Evolutionary conservation across 2,113 vertebrate genomes (phyloP).

Genomic region (Epinephelus lanceolatus): DNA sequence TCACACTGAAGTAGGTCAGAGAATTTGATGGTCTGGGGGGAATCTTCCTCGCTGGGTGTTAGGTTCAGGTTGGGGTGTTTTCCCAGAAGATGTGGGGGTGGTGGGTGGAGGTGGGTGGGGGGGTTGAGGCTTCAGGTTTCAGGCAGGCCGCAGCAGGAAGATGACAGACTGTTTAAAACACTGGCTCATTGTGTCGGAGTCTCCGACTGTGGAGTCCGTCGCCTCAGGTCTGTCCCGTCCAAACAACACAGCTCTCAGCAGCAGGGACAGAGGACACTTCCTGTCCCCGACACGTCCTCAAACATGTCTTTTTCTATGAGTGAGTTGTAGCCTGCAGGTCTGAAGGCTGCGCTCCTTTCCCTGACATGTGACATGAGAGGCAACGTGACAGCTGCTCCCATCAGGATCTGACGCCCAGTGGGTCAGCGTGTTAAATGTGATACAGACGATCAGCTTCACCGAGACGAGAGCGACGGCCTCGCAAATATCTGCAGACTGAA

Average conservation of each 20-base stretch:
- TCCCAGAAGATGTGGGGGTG: too few relatives aligned
- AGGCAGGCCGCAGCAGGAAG: conserved; percentile 15
- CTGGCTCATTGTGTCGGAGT: conserved; percentile 1
- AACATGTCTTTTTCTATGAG: too few relatives aligned
- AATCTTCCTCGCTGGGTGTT: too few relatives aligned
- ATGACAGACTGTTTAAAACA: not conserved
- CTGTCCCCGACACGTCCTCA: conserved; percentile 3
- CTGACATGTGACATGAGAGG: conserved; percentile 43
- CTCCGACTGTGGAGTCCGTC: conserved; percentile 15
- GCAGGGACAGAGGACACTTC: not conserved
- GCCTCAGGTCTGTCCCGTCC: conserved; percentile 17
- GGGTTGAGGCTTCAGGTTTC: conserved; percentile 38
- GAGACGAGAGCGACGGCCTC: too few relatives aligned
- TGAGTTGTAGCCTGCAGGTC: too few relatives aligned
- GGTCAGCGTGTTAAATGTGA: conserved; percentile 41
- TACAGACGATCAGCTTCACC: not conserved
- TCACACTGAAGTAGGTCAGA: too few relatives aligned
- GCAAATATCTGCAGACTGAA: not conserved
- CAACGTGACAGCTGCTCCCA: not conserved
- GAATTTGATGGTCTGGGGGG: too few relatives aligned
- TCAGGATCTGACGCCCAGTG: conserved; percentile 6
- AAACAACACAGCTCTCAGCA: not conserved
- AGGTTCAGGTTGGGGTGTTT: too few relatives aligned
- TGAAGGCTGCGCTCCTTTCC: too few relatives aligned
- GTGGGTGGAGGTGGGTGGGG: not conserved